Conservation (phyloP, 2,888 invertebrate genomes). For the Thera britannica region DNA sequence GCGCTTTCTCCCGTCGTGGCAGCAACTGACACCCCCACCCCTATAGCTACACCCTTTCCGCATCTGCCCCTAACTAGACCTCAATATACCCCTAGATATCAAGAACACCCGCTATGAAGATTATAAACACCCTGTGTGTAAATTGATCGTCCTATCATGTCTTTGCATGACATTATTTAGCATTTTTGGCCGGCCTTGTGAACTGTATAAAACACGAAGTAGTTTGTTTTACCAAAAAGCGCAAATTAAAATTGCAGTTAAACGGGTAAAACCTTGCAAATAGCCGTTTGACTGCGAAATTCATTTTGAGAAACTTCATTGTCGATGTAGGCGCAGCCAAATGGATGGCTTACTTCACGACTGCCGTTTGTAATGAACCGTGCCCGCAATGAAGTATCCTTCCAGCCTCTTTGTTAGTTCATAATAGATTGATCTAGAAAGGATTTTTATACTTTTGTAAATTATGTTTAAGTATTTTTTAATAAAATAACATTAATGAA, state of each 20-base stretch:
- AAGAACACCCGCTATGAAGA: slow-evolving; percentile 3
- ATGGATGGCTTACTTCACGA: neutral
- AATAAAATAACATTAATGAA: slow-evolving; percentile 59
- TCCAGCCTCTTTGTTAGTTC: slow-evolving; percentile 27
- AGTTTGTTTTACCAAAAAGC: neutral
- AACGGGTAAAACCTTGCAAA: no score
- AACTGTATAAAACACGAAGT: neutral
- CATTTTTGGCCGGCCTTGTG: neutral
- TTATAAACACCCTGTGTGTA: slow-evolving; percentile 1
- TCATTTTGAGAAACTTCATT: neutral
- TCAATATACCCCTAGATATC: neutral
- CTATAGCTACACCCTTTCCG: neutral
- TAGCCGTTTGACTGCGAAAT: neutral
- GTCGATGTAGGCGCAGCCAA: neutral
- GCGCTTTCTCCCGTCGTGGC: slow-evolving; percentile 67
- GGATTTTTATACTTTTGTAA: slow-evolving; percentile 73
- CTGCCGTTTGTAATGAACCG: neutral
- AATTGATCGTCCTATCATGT: neutral
- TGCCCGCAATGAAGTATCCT: slow-evolving; percentile 6
- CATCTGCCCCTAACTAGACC: neutral
- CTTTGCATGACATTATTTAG: neutral
- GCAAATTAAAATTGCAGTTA: neutral
- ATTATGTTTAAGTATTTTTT: slow-evolving; percentile 78
- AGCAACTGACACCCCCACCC: slow-evolving; percentile 54
- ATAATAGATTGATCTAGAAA: slow-evolving; percentile 30